Percentiles rank a stretch among this genome's conserved stretches.
phyloP scores from a whole-genome alignment of 2,888 invertebrate genomes.

The Ormyrus pomaceus region DNA sequence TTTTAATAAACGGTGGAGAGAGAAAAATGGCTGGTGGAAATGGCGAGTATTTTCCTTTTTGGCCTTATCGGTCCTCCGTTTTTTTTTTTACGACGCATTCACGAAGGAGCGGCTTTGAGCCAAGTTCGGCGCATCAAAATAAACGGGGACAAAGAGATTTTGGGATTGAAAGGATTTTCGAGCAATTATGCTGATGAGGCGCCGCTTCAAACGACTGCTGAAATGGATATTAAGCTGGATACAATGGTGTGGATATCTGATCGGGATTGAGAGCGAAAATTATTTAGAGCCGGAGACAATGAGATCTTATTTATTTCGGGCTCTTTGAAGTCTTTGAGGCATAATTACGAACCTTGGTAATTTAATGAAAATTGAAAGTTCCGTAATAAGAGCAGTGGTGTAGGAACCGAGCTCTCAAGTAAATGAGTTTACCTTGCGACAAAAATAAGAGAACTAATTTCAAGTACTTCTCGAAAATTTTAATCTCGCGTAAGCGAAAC shows the following conservation, averaged over 20 bases:
- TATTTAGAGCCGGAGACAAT: neutral
- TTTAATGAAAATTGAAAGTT: slow-evolving; percentile 32
- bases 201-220: no score
- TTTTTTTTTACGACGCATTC: no score
- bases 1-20: slow-evolving; percentile 11
- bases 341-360: neutral
- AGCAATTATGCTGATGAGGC: no score
- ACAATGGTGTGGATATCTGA: no score
- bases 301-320: slow-evolving; percentile 14
- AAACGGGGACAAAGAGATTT: no score
- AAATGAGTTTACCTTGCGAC: neutral
- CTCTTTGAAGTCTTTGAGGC: neutral
- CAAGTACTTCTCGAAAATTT: slow-evolving; percentile 2
- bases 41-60: neutral
- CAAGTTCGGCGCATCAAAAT: no score
- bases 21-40: neutral
- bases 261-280: no score
- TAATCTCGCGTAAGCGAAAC: no score
- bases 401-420: neutral
- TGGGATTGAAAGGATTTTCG: no score
- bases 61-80: neutral
- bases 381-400: neutral
- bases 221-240: no score
- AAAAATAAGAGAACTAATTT: slow-evolving; percentile 22
- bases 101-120: no score